Base-by-base conservation (phyloP, 2,888 invertebrate species). In the Eugnorisma glareosa region DNA sequence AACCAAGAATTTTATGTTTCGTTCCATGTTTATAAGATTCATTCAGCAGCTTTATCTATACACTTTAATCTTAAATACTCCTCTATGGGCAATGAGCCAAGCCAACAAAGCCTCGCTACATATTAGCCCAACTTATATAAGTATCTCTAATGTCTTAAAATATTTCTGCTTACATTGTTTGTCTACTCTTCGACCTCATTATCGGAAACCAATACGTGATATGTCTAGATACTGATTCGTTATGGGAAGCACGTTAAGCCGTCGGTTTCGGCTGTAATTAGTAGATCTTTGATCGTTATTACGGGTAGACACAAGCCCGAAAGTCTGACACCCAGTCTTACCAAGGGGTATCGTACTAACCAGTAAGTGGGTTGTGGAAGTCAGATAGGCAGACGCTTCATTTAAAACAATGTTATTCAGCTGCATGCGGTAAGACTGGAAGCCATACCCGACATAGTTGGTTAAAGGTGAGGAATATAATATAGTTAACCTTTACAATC, bases 401-500 rank as follows among this genome's bases (percentile, higher is more conserved):
- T 40, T 15, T 24, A 40, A 64, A 63, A 63, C 7, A 40, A 0
- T 40, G n/a, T 0, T n/a, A n/a, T 64, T 40, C 64, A 64, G 15
- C 37, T 40, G 40, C 40, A n/a, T 18, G n/a, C n/a, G 3, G 18
- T n/a, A n/a, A 40, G 4, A 64, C 40, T 40, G 11, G 15, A 40
- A 15, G 13, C 15, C 7, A 3, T 40, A 15, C 4, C 40, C 7
- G 8, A 63, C 24, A 63, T 13, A 63, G 7, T 24, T 37, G 13
- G 11, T 15, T 24, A n/a, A 63, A n/a, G n/a, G 64, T 18, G 8
- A 40, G n/a, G n/a, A 4, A n/a, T 37, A 40, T 40, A n/a, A 54
- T 68, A 75, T 31, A 6, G 43, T 57, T 76, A 67, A 73, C 86
- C 70, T 82, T 73, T 82, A 64, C 15, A 54, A 82, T 67, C 18